phyloP scores from a whole-genome alignment of 2,113 vertebrate species.

The Phylloscopus trochiloides region DNA sequence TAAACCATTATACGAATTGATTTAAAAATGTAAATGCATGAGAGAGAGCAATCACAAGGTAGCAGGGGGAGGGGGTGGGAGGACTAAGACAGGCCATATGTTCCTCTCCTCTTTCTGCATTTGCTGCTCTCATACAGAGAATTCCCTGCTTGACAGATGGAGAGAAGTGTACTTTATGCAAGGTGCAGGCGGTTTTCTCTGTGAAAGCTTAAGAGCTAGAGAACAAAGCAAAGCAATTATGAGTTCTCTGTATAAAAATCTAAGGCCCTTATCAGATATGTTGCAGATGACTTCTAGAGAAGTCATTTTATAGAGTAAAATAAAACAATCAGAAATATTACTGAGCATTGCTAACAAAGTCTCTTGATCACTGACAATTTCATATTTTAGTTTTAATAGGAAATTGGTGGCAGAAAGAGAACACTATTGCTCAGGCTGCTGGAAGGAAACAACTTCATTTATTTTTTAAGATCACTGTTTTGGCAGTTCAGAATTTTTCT shows the following conservation, averaged over 20 bases:
- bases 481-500: neutral
- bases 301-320: neutral
- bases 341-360: neutral
- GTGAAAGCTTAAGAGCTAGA: neutral
- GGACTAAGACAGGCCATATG: neutral
- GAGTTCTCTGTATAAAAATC: conserved; percentile 20
- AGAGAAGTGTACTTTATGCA: conserved; percentile 10
- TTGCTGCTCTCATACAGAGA: neutral
- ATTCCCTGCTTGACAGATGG: conserved; percentile 41
- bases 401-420: neutral
- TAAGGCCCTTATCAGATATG: neutral
- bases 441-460: conserved; percentile 4
- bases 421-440: conserved; percentile 5
- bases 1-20: neutral
- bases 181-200: neutral
- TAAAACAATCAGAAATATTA: neutral
- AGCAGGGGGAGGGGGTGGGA: neutral
- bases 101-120: neutral
- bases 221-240: conserved; percentile 39
- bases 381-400: neutral
- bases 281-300: neutral
- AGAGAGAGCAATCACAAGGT: conserved; percentile 8
- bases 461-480: conserved; percentile 35
- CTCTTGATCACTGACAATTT: neutral
- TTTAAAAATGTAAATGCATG: conserved; percentile 7